phyloP scores from a whole-genome alignment of 2,113 vertebrate genomes.

The Neolamprologus sp. region DNA sequence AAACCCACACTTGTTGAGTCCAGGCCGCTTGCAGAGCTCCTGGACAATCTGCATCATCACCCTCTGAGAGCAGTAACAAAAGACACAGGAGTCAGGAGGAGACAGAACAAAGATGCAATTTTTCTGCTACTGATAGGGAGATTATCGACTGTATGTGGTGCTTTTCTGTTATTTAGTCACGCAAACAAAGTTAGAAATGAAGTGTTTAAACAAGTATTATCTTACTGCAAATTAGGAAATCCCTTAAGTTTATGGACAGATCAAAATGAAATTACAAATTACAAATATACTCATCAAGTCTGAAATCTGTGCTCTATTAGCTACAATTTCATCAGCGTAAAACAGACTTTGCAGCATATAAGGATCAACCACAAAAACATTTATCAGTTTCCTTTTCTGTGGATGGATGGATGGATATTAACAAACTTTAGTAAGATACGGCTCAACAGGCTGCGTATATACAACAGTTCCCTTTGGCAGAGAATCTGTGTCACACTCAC shows the following conservation, averaged over 20 bases:
- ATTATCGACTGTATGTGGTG: background rate
- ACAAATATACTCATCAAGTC: background rate
- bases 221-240: background rate
- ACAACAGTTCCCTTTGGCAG: background rate
- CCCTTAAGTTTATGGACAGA: background rate
- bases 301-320: background rate
- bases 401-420: background rate
- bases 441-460: background rate
- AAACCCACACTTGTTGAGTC: slow-evolving; percentile 81
- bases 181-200: background rate
- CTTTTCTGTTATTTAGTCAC: background rate
- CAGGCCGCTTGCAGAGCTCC: slow-evolving; percentile 79
- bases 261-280: background rate
- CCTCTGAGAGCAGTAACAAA: slow-evolving; percentile 50
- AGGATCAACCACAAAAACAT: background rate
- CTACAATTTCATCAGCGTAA: accelerated
- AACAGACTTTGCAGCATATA: background rate
- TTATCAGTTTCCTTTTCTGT: background rate
- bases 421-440: background rate
- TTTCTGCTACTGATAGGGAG: background rate
- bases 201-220: background rate
- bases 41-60: slow-evolving; percentile 86
- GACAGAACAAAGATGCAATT: background rate
- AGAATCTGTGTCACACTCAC: background rate
- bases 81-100: background rate